A percentile compares a stretch with the other conserved stretches of the same genome.
These are phyloP conservation scores for Pseudococcus viburni DNA, from an alignment of 2,888 invertebrate genomes.

Conservation along the genomic window DNA sequence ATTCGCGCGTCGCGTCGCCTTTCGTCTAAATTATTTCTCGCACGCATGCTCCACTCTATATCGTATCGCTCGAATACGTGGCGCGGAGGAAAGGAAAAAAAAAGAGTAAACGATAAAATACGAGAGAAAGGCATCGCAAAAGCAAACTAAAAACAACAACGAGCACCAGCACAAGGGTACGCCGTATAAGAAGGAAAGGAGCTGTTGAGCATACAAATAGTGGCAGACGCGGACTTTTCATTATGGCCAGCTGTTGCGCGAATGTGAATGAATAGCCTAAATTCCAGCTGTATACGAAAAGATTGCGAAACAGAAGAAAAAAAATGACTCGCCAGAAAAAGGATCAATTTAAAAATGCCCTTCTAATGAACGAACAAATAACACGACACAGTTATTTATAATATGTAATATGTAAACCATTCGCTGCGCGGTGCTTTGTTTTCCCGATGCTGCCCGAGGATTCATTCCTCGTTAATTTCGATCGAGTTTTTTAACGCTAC, in stretches of 20 bases:
- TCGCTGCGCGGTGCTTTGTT: background rate
- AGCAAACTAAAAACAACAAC: constrained; percentile 1
- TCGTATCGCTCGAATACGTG: background rate
- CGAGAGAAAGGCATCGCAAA: constrained; percentile 6
- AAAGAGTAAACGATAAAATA: background rate
- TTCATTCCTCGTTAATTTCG: background rate
- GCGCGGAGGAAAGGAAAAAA: background rate
- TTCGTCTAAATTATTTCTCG: constrained; percentile 24
- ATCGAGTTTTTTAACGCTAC: too few species aligned
- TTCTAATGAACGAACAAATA: constrained; percentile 15
- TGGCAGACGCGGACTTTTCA: constrained; percentile 25
- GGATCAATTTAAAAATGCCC: constrained; percentile 39
- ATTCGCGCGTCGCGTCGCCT: background rate
- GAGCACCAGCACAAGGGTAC: background rate
- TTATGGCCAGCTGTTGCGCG: constrained; percentile 31
- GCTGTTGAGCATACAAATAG: constrained; percentile 24
- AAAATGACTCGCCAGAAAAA: constrained; percentile 12
- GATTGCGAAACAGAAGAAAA: constrained; percentile 28
- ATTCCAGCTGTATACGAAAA: background rate
- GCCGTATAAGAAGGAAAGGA: background rate
- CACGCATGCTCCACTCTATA: constrained; percentile 19
- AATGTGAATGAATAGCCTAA: constrained; percentile 30
- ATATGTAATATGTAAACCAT: background rate
- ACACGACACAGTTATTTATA: background rate
- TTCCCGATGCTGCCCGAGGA: background rate